Conservation (phyloP, 64 coral and sea anemone species). For the Stichodactyla helianthus region DNA sequence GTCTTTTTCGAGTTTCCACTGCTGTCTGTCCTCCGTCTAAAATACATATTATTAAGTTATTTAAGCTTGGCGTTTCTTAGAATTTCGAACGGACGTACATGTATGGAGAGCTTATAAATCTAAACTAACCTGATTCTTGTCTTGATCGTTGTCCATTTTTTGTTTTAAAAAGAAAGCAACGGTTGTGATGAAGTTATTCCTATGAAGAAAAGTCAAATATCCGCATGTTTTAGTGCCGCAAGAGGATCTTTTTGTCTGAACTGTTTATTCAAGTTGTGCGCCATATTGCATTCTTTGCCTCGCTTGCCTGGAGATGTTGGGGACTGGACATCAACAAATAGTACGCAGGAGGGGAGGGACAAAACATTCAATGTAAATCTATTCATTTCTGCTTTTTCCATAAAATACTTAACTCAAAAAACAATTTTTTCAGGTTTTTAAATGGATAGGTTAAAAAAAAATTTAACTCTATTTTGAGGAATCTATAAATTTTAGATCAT, state of each 20-base stretch:
- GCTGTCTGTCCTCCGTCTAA: conserved; percentile 71
- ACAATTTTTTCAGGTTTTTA: too few relatives aligned
- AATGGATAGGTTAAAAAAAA: too few relatives aligned
- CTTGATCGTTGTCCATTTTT: conserved; percentile 41
- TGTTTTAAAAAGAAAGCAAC: background rate
- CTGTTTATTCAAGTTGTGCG: too few relatives aligned
- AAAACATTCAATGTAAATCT: too few relatives aligned
- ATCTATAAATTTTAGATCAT: too few relatives aligned
- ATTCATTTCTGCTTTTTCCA: too few relatives aligned
- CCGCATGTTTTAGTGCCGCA: background rate
- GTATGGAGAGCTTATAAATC: background rate
- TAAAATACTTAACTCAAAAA: too few relatives aligned
- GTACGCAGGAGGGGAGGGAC: too few relatives aligned
- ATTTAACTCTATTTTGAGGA: too few relatives aligned
- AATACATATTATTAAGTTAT: background rate
- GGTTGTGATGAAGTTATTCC: background rate
- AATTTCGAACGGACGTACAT: background rate
- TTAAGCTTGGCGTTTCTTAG: background rate
- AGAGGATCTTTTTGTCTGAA: background rate
- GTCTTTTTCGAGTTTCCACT: conserved; percentile 84
- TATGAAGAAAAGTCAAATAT: background rate
- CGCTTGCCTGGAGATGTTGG: too few relatives aligned
- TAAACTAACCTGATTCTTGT: conserved; percentile 32
- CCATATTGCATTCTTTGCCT: background rate
- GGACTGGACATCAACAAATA: too few relatives aligned